Percentiles rank a stretch among this genome's conserved stretches.
These are phyloP conservation scores for Lepidothrix coronata DNA, from an alignment of 2,113 vertebrate species.

Conservation along the genomic window DNA sequence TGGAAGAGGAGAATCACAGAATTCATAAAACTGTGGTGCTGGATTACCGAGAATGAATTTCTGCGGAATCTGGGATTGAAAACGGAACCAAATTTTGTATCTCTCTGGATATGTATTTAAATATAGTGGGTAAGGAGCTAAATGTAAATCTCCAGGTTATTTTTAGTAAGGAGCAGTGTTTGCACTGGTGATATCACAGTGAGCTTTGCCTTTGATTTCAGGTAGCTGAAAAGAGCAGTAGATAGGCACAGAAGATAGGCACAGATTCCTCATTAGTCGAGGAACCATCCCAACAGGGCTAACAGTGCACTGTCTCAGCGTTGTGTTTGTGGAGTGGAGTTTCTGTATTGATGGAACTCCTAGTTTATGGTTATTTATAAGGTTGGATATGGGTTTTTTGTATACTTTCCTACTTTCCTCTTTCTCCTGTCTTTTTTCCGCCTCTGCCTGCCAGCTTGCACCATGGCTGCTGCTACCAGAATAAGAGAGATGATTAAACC, in stretches of 20 bases:
- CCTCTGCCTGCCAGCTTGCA: too few species aligned
- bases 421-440: too few species aligned
- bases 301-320: neutral
- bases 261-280: neutral
- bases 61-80: neutral
- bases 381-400: too few species aligned
- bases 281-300: neutral
- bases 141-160: neutral
- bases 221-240: too few species aligned
- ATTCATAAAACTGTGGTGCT: neutral
- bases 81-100: neutral
- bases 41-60: neutral
- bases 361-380: too few species aligned
- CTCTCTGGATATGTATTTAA: neutral
- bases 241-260: neutral
- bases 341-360: too few species aligned
- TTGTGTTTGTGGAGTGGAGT: too few species aligned
- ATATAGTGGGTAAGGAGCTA: neutral
- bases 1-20: neutral
- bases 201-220: too few species aligned
- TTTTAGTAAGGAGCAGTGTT: neutral
- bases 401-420: too few species aligned
- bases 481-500: too few species aligned
- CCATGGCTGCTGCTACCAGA: too few species aligned
- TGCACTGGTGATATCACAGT: neutral